Percentiles rank a stretch among this genome's conserved stretches.
Evolutionary conservation across 2,113 vertebrate species (phyloP).

Genomic region (Todiramphus saurophagus): DNA sequence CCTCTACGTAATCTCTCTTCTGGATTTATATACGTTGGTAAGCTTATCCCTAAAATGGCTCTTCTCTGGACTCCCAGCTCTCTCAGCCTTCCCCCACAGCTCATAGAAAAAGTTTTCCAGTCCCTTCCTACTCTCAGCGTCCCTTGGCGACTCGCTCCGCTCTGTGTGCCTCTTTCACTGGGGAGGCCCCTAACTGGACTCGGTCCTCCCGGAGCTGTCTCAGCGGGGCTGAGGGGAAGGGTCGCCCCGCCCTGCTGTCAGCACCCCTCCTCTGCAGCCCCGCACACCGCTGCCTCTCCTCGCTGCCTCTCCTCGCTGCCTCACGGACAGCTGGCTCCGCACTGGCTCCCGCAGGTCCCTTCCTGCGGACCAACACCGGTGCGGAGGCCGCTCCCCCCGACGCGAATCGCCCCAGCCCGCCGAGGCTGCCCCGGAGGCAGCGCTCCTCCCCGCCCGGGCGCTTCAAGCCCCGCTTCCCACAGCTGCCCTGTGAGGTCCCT

Average conservation of each 20-base stretch:
- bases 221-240: not conserved
- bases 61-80: not conserved
- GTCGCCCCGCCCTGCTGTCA: not conserved
- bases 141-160: not conserved
- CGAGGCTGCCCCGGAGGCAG: too few relatives aligned
- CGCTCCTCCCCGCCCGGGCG: not conserved
- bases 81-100: not conserved
- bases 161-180: not conserved
- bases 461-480: not conserved
- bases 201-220: too few relatives aligned
- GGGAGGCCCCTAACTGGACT: too few relatives aligned
- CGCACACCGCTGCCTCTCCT: fast-evolving
- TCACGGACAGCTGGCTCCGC: fast-evolving
- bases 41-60: too few relatives aligned
- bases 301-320: not conserved
- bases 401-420: not conserved
- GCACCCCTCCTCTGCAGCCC: not conserved
- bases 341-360: not conserved
- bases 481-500: too few relatives aligned
- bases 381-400: not conserved
- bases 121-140: fast-evolving
- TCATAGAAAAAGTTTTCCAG: too few relatives aligned
- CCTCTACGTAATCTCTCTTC: too few relatives aligned
- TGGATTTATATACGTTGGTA: too few relatives aligned
- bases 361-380: not conserved